Evolutionary conservation across 2,797 vertebrate species (phyloP).

Genomic region (Channa striata): DNA sequence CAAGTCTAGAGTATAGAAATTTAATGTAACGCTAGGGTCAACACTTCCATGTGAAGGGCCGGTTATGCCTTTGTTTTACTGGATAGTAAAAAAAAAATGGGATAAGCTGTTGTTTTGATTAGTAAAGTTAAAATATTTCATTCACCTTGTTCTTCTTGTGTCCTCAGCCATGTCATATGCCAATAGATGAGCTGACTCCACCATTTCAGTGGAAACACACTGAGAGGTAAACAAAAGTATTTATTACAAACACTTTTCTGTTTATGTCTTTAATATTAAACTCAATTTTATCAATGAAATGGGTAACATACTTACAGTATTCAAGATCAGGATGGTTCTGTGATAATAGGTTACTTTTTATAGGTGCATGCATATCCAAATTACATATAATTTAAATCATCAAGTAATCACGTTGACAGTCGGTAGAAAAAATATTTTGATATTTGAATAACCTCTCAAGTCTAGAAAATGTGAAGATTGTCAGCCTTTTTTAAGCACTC

Average conservation of each 20-base stretch:
- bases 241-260: too few species aligned
- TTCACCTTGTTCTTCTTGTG: background rate
- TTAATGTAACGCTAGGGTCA: background rate
- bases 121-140: background rate
- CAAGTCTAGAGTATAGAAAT: background rate
- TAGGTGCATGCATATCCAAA: too few species aligned
- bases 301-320: too few species aligned
- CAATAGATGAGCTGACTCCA: constrained; percentile 32
- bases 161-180: constrained; percentile 39
- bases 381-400: too few species aligned
- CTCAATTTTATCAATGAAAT: too few species aligned
- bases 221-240: constrained; percentile 49
- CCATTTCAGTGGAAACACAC: constrained; percentile 43
- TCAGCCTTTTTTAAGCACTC: background rate
- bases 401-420: too few species aligned
- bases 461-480: background rate
- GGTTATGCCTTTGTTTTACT: background rate
- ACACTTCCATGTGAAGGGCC: background rate
- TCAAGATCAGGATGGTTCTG: too few species aligned
- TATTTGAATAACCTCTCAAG: too few species aligned
- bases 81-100: background rate
- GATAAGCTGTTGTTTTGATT: background rate
- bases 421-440: too few species aligned
- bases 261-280: background rate
- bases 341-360: too few species aligned